Conservation (phyloP, 2,797 vertebrate species). For the Darevskia mixta region DNA sequence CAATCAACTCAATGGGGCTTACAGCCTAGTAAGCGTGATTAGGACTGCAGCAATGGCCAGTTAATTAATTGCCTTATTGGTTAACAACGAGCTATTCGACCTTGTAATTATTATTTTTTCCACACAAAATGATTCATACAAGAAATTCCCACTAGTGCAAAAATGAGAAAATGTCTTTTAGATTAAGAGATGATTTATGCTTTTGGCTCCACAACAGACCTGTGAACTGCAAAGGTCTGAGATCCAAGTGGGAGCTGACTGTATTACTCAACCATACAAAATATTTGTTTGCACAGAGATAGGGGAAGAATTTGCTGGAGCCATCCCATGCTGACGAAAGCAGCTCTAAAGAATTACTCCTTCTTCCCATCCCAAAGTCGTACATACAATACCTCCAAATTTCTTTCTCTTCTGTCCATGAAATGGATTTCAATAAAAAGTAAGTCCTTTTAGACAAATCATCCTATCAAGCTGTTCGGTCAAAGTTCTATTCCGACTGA, state of each 20-base stretch:
- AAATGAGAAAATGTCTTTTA: not conserved
- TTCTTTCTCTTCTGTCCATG: conserved; percentile 19
- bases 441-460: not conserved
- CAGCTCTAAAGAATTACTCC: not conserved
- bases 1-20: not conserved
- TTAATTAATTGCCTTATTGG: not conserved
- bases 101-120: not conserved
- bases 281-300: not conserved
- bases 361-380: not conserved
- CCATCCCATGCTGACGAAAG: not conserved
- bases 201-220: not conserved
- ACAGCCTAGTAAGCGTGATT: not conserved
- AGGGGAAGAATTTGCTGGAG: not conserved
- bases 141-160: not conserved
- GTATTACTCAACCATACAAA: not conserved
- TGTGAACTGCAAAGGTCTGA: not conserved
- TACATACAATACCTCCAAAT: conserved; percentile 20
- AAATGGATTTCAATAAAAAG: not conserved
- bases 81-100: not conserved
- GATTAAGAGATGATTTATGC: not conserved
- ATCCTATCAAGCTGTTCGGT: not conserved
- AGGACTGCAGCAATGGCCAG: not conserved
- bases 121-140: not conserved
- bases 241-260: not conserved
- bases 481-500: not conserved